Percentiles rank a stretch among this genome's conserved stretches.
Conservation (phyloP, 2,797 vertebrate genomes). For the Pangasius sanitwongsei region DNA sequence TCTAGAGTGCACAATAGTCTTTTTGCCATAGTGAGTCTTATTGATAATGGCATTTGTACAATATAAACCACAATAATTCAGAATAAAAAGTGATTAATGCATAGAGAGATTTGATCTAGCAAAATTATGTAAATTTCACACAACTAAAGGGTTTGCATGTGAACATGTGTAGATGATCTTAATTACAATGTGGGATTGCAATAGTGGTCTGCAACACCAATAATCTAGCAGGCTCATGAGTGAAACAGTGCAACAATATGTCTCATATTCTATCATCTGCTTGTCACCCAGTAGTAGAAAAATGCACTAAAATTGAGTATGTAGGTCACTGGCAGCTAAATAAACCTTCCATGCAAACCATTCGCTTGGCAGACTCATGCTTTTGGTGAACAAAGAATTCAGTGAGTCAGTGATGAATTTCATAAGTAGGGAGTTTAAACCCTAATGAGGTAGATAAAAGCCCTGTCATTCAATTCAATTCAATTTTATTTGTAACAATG, state of each 20-base stretch:
- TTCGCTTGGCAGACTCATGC: neutral
- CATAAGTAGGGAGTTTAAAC: neutral
- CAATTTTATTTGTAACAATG: too few species aligned
- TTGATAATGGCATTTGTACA: neutral
- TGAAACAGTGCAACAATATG: conserved; percentile 68
- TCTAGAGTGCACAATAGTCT: neutral
- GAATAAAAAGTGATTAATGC: neutral
- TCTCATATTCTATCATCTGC: conserved; percentile 61
- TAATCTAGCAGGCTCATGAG: conserved; percentile 50
- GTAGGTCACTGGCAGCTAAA: conserved; percentile 43
- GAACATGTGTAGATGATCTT: neutral
- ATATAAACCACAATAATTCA: neutral
- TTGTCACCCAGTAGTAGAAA: neutral
- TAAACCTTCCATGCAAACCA: conserved; percentile 15
- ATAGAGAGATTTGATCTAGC: neutral
- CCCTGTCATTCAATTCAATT: neutral
- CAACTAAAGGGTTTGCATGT: conserved; percentile 1
- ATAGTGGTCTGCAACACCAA: neutral
- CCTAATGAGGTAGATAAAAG: conserved; percentile 15
- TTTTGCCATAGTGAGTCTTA: neutral
- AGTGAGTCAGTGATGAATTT: conserved; percentile 25
- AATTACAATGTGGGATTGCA: conserved; percentile 14
- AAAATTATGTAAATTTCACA: neutral
- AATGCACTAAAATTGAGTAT: conserved; percentile 27
- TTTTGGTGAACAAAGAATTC: conserved; percentile 30